These are phyloP conservation scores for Chaetura pelagica DNA, from an alignment of 2,113 vertebrate genomes.

Conservation along the genomic window DNA sequence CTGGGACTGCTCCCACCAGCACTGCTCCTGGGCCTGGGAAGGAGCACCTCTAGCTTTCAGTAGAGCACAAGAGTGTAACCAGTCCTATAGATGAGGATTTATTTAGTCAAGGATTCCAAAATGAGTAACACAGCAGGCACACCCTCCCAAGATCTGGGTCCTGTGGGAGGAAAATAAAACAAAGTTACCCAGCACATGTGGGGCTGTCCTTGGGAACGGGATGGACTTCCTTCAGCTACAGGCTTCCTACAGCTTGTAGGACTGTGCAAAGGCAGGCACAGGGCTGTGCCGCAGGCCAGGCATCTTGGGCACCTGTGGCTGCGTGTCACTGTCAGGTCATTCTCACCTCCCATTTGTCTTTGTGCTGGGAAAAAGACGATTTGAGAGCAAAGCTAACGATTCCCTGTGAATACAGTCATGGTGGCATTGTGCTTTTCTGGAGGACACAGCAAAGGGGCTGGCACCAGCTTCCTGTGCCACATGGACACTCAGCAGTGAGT, in stretches of 20 bases:
- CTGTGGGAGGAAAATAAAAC: not conserved
- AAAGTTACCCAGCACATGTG: not conserved
- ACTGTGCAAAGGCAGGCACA: not conserved
- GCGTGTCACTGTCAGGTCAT: not conserved
- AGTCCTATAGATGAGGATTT: not conserved
- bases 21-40: not conserved
- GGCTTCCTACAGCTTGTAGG: constrained; percentile 13
- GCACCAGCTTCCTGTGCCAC: fast-evolving
- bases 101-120: not conserved
- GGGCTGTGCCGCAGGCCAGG: not conserved
- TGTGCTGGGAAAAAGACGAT: not conserved
- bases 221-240: constrained; percentile 12
- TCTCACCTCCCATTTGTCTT: not conserved
- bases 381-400: not conserved
- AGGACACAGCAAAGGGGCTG: fast-evolving
- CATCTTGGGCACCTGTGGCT: not conserved
- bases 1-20: not conserved
- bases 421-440: not conserved
- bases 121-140: not conserved
- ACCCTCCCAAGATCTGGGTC: not conserved
- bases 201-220: constrained; percentile 8
- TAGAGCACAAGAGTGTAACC: not conserved
- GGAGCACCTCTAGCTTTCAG: not conserved
- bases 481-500: fast-evolving
- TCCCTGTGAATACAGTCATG: not conserved